Evolutionary conservation across 1,140 invertebrate genomes (phyloP).

Genomic region (Aporrectodea caliginosa): DNA sequence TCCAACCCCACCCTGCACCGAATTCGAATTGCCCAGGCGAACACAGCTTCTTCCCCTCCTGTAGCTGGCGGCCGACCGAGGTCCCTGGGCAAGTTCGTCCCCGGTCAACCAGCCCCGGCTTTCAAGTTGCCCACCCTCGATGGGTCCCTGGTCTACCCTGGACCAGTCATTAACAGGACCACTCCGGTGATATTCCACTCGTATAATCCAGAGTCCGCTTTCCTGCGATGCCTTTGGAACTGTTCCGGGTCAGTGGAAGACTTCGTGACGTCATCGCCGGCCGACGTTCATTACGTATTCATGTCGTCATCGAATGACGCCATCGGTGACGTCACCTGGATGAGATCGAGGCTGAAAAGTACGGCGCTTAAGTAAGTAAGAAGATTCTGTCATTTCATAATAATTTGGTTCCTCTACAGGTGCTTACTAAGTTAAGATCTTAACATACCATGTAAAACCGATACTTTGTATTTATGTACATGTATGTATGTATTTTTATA

Average conservation of each 20-base stretch:
- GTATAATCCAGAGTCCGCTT: slow-evolving; percentile 37
- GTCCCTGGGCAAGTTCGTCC: slow-evolving; percentile 25
- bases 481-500: too few relatives aligned
- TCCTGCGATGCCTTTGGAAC: slow-evolving; percentile 40
- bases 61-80: too few relatives aligned
- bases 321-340: slow-evolving; percentile 34
- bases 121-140: slow-evolving; percentile 36
- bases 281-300: slow-evolving; percentile 35
- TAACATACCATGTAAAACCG: too few relatives aligned
- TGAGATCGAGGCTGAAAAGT: slow-evolving; percentile 33
- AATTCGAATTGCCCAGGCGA: too few relatives aligned
- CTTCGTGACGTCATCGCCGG: slow-evolving; percentile 10
- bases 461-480: too few relatives aligned
- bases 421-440: too few relatives aligned
- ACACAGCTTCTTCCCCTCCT: too few relatives aligned
- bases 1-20: too few relatives aligned
- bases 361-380: not conserved
- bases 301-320: slow-evolving; percentile 35
- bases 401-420: too few relatives aligned
- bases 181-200: slow-evolving; percentile 36
- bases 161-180: slow-evolving; percentile 17
- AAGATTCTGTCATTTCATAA: too few relatives aligned
- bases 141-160: slow-evolving; percentile 35
- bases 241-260: slow-evolving; percentile 34
- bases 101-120: slow-evolving; percentile 30